Base-by-base conservation (phyloP, 1,140 invertebrate species). In the Leptinotarsa texana region DNA sequence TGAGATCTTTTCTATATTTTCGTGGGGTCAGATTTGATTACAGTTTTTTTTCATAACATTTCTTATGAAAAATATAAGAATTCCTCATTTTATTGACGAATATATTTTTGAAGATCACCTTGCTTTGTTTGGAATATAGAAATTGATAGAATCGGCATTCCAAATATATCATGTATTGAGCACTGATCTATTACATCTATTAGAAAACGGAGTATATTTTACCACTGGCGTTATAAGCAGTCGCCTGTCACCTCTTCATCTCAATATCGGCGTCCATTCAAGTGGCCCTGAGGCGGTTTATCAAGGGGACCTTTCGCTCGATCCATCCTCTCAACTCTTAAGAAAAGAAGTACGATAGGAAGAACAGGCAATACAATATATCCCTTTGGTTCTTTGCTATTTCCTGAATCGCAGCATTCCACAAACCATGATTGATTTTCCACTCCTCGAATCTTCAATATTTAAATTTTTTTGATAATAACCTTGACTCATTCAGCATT, bases 351-450 rank as follows among this genome's bases (percentile, higher is more conserved):
- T 68, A 33, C n/a, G 3, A 68, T 68, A 47, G 4, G 42, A 68
- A 47, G 66, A 68, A 68, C 24, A n/a, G 24, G 27, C 66, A 68
- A 68, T n/a, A 68, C 66, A 42, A 68, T 68, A 68, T 33, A 13
- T 17, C 4, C n/a, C 63, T 66, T 68, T 68, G 66, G 49, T 68
- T 68, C 66, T 49, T 47, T 68, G 66, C 42, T n/a, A 11, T 68
- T 47, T 68, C 49, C 42, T 68, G 18, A 49, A 49, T 68, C 66
- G 18, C 66, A 13, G 13, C 18, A 15, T 42, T 33, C 18, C 24
- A 68, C 17, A 68, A 18, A 33, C 42, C 66, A 68, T 68, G 27
- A 68, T 68, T 33, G 33, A 68, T 68, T 68, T 68, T 42, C 42
- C 49, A 18, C 42, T 68, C 24, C 18, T 68, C 66, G 24, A 33